Conservation (phyloP, 1,140 invertebrate genomes). For the Cephus cinctus region DNA sequence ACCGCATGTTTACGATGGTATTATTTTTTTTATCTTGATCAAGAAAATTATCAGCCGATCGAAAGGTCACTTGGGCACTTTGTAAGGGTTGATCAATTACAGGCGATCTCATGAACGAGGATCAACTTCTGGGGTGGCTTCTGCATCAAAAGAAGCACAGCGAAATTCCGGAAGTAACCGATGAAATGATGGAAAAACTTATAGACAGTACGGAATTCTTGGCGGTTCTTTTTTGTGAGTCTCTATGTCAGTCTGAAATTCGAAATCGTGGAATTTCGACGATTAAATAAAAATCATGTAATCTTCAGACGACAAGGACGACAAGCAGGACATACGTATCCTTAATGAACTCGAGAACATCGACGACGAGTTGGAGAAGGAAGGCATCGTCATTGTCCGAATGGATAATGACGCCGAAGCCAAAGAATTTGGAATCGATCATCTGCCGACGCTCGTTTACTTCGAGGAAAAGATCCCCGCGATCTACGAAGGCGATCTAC, state of each 20-base stretch:
- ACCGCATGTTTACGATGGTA: constrained; percentile 84
- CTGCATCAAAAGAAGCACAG: constrained; percentile 86
- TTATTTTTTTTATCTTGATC: constrained; percentile 5
- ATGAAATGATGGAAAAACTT: constrained; percentile 92
- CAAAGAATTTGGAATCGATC: constrained; percentile 88
- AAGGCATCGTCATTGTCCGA: constrained; percentile 86
- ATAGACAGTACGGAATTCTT: constrained; percentile 76
- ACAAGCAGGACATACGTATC: constrained; percentile 84
- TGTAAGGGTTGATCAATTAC: constrained; percentile 13
- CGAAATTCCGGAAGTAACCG: constrained; percentile 89
- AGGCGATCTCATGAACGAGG: constrained; percentile 88
- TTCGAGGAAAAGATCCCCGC: constrained; percentile 91
- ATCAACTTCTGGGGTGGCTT: constrained; percentile 85
- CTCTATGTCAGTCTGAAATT: constrained; percentile 16
- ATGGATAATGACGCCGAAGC: constrained; percentile 86
- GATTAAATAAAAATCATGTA: constrained; percentile 16
- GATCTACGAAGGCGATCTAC: constrained; percentile 87
- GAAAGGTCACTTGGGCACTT: background rate
- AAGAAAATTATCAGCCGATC: background rate
- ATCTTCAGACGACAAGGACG: constrained; percentile 80
- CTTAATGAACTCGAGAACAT: constrained; percentile 90
- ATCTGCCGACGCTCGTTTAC: constrained; percentile 84
- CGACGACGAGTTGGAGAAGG: constrained; percentile 87
- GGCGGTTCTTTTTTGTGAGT: constrained; percentile 85
- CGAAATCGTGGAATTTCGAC: constrained; percentile 17